These are phyloP conservation scores for Syrphus vitripennis DNA, from an alignment of 2,888 invertebrate genomes.

Conservation along the genomic window DNA sequence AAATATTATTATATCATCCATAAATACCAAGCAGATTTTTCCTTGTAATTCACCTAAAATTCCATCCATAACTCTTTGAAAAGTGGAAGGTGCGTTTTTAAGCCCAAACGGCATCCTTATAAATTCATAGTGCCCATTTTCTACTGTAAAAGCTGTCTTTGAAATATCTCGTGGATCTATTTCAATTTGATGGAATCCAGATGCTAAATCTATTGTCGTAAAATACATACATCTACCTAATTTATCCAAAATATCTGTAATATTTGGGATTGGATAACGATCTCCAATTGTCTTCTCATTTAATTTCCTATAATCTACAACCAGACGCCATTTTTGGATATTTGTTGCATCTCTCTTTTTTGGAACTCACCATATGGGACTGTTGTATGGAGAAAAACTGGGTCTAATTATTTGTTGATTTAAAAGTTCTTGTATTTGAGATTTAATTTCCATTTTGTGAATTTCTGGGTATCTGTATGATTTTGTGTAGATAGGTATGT, in stretches of 20 bases:
- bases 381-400: slow-evolving; percentile 32
- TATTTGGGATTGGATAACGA: slow-evolving; percentile 28
- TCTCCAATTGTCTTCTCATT: slow-evolving; percentile 56
- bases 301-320: slow-evolving; percentile 19
- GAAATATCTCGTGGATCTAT: slow-evolving; percentile 9
- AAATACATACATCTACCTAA: slow-evolving; percentile 14
- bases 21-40: not conserved
- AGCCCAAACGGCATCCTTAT: no score
- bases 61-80: not conserved
- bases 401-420: slow-evolving; percentile 55
- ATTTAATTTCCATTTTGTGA: slow-evolving; percentile 72
- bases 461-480: slow-evolving; percentile 71
- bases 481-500: slow-evolving; percentile 57
- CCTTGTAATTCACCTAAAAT: not conserved
- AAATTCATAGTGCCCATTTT: slow-evolving; percentile 10
- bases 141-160: slow-evolving; percentile 20
- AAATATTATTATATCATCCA: not conserved
- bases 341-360: slow-evolving; percentile 26
- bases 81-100: no score
- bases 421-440: slow-evolving; percentile 67
- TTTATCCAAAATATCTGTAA: no score
- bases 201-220: slow-evolving; percentile 10
- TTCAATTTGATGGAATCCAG: slow-evolving; percentile 53
- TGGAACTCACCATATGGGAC: slow-evolving; percentile 44
- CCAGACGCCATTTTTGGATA: slow-evolving; percentile 35